These are phyloP conservation scores for Sebastes variabilis DNA, from an alignment of 2,797 vertebrate genomes.

Conservation along the genomic window DNA sequence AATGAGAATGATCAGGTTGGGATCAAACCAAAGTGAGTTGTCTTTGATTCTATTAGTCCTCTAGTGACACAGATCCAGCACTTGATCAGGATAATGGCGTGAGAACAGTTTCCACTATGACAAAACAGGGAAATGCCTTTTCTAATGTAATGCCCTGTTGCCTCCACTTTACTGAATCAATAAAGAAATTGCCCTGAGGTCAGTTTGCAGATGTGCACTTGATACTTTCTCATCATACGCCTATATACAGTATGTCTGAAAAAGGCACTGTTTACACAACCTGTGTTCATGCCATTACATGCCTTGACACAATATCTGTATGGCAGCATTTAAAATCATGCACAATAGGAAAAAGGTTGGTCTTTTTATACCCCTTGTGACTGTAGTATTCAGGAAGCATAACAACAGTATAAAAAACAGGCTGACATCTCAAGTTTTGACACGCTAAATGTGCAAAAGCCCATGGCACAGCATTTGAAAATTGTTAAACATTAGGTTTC, in stretches of 20 bases:
- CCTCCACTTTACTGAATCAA: slow-evolving; percentile 4
- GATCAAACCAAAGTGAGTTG: background rate
- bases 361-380: background rate
- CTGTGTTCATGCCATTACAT: background rate
- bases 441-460: background rate
- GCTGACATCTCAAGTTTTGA: background rate
- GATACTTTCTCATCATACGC: slow-evolving; percentile 20
- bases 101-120: slow-evolving; percentile 2
- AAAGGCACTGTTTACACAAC: slow-evolving; percentile 13
- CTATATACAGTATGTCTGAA: background rate
- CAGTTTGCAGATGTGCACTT: background rate
- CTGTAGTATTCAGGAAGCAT: background rate
- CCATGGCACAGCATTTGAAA: background rate
- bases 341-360: background rate
- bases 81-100: slow-evolving; percentile 16
- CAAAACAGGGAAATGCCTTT: slow-evolving; percentile 53
- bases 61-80: background rate
- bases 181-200: background rate
- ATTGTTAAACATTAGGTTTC: slow-evolving; percentile 65
- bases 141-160: background rate
- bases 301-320: background rate
- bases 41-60: slow-evolving; percentile 6
- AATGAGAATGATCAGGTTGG: background rate
- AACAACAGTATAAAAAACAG: background rate
- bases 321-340: background rate